Evolutionary conservation across 1,140 invertebrate species (phyloP).

Genomic region (Hermetia illucens): DNA sequence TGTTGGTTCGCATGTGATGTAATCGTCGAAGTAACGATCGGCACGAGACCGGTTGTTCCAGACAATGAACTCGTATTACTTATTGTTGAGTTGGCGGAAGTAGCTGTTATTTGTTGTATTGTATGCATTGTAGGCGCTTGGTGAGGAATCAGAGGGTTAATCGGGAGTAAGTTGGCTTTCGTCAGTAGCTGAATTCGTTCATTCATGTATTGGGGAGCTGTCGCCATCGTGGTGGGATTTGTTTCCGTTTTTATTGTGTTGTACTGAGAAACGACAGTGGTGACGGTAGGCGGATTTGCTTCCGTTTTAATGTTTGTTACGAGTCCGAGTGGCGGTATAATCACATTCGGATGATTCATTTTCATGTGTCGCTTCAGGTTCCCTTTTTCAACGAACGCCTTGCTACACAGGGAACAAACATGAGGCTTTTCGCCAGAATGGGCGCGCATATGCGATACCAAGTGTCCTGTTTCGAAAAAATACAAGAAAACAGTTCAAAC

Average conservation of each 20-base stretch:
- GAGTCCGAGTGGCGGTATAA: conserved; percentile 28
- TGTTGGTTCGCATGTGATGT: conserved; percentile 22
- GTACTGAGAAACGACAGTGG: conserved; percentile 29
- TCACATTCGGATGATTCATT: conserved; percentile 31
- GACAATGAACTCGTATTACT: conserved; percentile 18
- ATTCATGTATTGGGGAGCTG: background rate
- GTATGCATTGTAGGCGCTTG: conserved; percentile 29
- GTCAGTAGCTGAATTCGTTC: background rate
- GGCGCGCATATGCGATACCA: conserved; percentile 75
- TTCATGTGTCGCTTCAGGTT: conserved; percentile 49
- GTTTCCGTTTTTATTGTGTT: conserved; percentile 1
- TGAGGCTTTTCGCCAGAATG: conserved; percentile 71
- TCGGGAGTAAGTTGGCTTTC: background rate
- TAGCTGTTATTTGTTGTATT: conserved; percentile 27
- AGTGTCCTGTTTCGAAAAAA: conserved; percentile 41
- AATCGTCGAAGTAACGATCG: conserved; percentile 23
- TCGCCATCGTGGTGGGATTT: conserved; percentile 1
- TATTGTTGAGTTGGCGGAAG: conserved; percentile 14
- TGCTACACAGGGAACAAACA: conserved; percentile 56
- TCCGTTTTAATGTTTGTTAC: conserved; percentile 14
- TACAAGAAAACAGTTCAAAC: conserved; percentile 10
- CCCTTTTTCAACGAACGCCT: conserved; percentile 64
- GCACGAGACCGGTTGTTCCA: conserved; percentile 22
- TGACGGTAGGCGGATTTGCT: conserved; percentile 14
- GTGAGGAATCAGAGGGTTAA: conserved; percentile 14